Conservation (phyloP, 1,140 invertebrate genomes). For the Papilio polytes region DNA sequence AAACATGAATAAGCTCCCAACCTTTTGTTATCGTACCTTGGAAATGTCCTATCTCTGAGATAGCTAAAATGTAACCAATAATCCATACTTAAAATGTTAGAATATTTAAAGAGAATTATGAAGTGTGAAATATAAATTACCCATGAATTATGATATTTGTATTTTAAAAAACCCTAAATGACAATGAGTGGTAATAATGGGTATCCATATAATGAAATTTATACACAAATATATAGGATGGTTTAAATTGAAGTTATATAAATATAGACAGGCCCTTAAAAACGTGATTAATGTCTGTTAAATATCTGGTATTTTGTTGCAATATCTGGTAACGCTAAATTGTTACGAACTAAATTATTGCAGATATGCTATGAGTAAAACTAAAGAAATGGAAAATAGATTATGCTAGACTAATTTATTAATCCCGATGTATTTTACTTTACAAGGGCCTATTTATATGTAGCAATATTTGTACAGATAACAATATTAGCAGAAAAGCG, state of each 20-base stretch:
- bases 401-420: too few relatives aligned
- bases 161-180: not conserved
- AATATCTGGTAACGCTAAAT: too few relatives aligned
- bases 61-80: slow-evolving; percentile 86
- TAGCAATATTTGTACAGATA: slow-evolving; percentile 12
- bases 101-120: slow-evolving; percentile 40
- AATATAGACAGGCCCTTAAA: not conserved
- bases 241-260: slow-evolving; percentile 7
- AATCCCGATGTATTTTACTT: not conserved
- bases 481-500: slow-evolving; percentile 35
- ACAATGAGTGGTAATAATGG: not conserved
- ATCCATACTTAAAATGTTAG: slow-evolving; percentile 46
- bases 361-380: too few relatives aligned
- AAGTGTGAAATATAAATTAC: not conserved
- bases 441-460: not conserved
- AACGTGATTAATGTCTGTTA: not conserved
- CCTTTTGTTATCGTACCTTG: slow-evolving; percentile 88
- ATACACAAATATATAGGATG: slow-evolving; percentile 16
- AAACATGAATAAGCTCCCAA: slow-evolving; percentile 65
- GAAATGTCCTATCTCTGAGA: slow-evolving; percentile 94
- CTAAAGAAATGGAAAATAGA: too few relatives aligned
- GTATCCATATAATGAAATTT: not conserved
- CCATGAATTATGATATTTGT: not conserved
- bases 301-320: too few relatives aligned
- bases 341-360: too few relatives aligned